Evolutionary conservation across 2,113 vertebrate species (phyloP), one percentile per base, ranked within the genome.

Genomic region (Sterrhoptilus dennistouni): DNA sequence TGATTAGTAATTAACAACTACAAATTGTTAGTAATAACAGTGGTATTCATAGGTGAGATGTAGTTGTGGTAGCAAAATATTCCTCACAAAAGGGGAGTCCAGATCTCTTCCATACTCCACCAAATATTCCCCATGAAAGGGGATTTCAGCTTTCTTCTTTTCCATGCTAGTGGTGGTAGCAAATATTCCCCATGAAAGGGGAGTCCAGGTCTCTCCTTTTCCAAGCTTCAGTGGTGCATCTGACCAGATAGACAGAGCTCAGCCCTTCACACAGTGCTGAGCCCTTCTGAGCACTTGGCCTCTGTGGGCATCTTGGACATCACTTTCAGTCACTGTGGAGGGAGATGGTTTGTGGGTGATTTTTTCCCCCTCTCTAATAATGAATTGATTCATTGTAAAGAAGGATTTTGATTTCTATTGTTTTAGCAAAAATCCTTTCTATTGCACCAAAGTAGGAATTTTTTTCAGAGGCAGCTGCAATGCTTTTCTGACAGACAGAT

Each of bases 191-290:
- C 40, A 33, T 3, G 4, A 6, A 64, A 24, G 17, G 40, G 29
- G 14, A n/a, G 3, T 88, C 24, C 49, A 38, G 36, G 21, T 63
- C n/a, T 50, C 56, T 36, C 36, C 1, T 80, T 76, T 80, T 50
- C 29, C 29, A 20, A 38, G 35, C 21, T 42, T 22, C 31, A 61
- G 33, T 4, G 49, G 23, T 69, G 31, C 29, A 7, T 61, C 47
- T 83, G 68, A 27, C 7, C 54, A 84, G 47, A 29, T 19, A 28
- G 57, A 83, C 28, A 45, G 63, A 66, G 61, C 65, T 78, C 52
- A 53, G 27, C 2, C 3, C 57, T 49, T 14, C 1, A 1, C 18
- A 8, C 2, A 8, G 60, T 4, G 3, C 86, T 60, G 38, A 56
- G 40, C 50, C 28, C 16, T 36, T 53, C 79, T 70, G 63, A 72